Base-by-base conservation (phyloP, 1,140 invertebrate species). In the Helicoverpa armigera region DNA sequence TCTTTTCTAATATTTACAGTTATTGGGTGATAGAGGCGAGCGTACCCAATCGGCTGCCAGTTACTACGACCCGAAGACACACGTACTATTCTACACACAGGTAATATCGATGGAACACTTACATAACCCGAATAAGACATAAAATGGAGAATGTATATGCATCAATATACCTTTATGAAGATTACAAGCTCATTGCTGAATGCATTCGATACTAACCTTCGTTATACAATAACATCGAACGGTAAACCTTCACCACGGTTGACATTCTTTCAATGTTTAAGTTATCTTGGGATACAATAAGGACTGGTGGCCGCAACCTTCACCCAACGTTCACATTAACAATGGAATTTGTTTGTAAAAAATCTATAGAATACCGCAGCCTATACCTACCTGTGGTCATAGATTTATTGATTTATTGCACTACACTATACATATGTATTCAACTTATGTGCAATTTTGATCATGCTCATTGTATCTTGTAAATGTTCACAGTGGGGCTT, bases 31-130 rank as follows among this genome's bases (percentile, higher is more conserved):
- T 80, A 95, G 97, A 63, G 97, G 97, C 48, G 95, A 95, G 56
- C 96, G 96, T 83, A 96, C 96, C 1, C 97, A 98, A 87, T 96
- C 97, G 14, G 97, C 97, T 7, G 96, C 97, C 1, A 97, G 97
- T 70, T 97, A 96, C 84, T 95, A 97, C 79, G 97, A 98, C 85
- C 95, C 96, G 50, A 96, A 96, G 69, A 97, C 96, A 1, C 96
- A 96, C 10, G 96, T 97, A 11, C 94, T 98, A 1, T 97, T 98
- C 88, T 98, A 98, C 86, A 97, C 97, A 10, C 96, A 97, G 88
- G 96, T 97, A 35, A 96, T 96, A 88, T 54, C 13, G 53, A 35
- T 73, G 35, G 3, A 35, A 35, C 3, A 35, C 1, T 35, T 35
- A 35, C 35, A 35, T 3, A 35, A 7, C 1, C 35, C 35, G 3